Conservation (phyloP, 2,797 vertebrate species). For the Danio albolineatus region DNA sequence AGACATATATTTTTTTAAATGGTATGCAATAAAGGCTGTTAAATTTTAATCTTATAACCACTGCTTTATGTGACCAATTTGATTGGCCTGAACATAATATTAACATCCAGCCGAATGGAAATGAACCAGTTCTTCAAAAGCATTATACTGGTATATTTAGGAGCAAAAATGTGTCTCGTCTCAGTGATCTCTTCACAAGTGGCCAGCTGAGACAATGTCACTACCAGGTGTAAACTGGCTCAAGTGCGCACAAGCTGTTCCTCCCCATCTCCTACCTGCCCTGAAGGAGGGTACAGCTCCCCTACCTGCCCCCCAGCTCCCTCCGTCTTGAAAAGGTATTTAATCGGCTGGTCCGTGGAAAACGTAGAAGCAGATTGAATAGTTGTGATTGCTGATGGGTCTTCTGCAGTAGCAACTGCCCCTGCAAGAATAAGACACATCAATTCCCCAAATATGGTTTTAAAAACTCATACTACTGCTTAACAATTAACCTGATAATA, state of each 20-base stretch:
- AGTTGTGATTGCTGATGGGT: conserved; percentile 91
- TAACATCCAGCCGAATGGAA: too few species aligned
- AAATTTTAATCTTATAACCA: too few species aligned
- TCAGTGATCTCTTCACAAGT: neutral
- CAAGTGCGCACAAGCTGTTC: conserved; percentile 9
- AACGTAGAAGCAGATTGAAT: conserved; percentile 94
- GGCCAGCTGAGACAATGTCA: neutral
- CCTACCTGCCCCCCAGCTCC: conserved; percentile 89
- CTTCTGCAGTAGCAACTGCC: conserved; percentile 92
- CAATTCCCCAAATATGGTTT: neutral
- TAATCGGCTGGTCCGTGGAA: conserved; percentile 89
- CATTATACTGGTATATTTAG: neutral
- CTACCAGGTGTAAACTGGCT: conserved; percentile 13
- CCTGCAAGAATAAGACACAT: conserved; percentile 73
- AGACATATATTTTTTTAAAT: too few species aligned
- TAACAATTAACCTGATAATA: conserved; percentile 22
- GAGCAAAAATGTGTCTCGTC: neutral
- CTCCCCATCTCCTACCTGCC: conserved; percentile 61
- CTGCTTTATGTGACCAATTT: neutral
- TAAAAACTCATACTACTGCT: neutral
- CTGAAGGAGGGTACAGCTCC: conserved; percentile 69
- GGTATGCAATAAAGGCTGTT: too few species aligned
- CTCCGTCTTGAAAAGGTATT: conserved; percentile 94
- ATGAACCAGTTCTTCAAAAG: neutral
- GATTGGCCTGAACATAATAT: conserved; percentile 3